Evolutionary conservation across 35 echinoderm and acorn worm genomes (phyloP), one percentile per base, ranked within the genome.

Genomic region (Apostichopus parvimensis): DNA sequence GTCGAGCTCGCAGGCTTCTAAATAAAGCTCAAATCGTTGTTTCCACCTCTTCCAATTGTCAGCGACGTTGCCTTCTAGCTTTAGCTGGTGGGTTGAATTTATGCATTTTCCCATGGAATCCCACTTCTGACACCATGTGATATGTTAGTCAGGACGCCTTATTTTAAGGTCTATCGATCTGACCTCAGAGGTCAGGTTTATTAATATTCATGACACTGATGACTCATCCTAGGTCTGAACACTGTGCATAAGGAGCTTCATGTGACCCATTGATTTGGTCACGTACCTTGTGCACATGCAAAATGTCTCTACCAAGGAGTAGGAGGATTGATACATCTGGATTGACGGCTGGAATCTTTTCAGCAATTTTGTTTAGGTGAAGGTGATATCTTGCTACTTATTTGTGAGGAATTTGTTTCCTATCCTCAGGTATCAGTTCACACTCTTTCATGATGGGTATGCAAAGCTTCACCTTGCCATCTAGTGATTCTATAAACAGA

Each of bases 401-500:
- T 14, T 79, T 56, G 4, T 87, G 90, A 11, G 95, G 92, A 64
- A 96, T 96, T 82, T 96, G 88, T 5, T 26, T 45, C 21, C 79
- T 84, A 53, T 80, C 79, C 15, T 82, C 88, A 1, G 92, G 92
- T 12, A 96, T 28, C 0, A 1, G 5, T 9, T 96, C 92, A 56
- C 89, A 91, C 34, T 94, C 87, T 12, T 83, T 71, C 6, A 89
- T 6, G 23, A 64, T 7, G 8, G 92, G 94, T 28, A 90, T 9
- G 17, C 24, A 17, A 9, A 96, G 9, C 9, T 13, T 79, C 9
- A 84, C 86, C 54, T 87, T 56, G 5, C 80, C 68, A 64, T 93
- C 54, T 12, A 91, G 12, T 12, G 87, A 90, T 5, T 76, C 18
- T 8, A 96, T 53, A 0, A 82, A 73, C 9, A 94, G 55, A 26